Evolutionary conservation across 23 tunicate genomes (phyloP), one percentile per base, ranked within the genome.

Genomic region (Halocynthia aurantium): DNA sequence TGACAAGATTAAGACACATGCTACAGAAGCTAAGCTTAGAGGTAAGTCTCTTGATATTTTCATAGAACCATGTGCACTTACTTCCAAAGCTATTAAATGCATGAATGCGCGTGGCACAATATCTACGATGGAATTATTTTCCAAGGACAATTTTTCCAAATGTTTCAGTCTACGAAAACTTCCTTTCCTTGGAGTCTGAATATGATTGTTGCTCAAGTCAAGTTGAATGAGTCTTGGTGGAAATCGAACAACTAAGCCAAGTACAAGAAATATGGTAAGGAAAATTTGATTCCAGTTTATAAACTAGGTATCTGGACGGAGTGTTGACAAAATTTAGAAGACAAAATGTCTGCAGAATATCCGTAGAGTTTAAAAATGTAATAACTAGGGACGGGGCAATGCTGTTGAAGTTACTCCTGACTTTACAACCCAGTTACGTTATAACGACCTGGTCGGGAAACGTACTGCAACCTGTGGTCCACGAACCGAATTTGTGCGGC

Each of bases 191-290:
- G 78, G 78, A 0, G 78, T 51, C 5, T 54, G 40, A 13, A 74
- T 74, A 6, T 74, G 63, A 74, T 74, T 74, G 78, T 74, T 21
- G 12, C 71, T 54, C 71, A 74, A 18, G 63, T 74, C 78, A 74
- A 74, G 78, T 51, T 7, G 20, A 7, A 52, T 44, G 7, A 74
- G 78, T 8, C 78, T 62, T 2, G 64, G n/a, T 53, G 78, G 78
- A 18, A 74, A 74, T 7, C 19, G 0, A n/a, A 74, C 56, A 54
- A 54, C 78, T 74, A 53, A 54, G n/a, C n/a, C n/a, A n/a, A 74
- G 18, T 8, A 12, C 21, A 67, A 67, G 44, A 31, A 31, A 31
- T 1, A 31, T 31, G 44, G 4, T 31, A 31, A 31, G 44, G 44
- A 31, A 31, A 31, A 31, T 31, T 31, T 31, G n/a, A n/a, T n/a